Base-by-base conservation (phyloP, 1,140 invertebrate species). In the Drosophila fuyamai region DNA sequence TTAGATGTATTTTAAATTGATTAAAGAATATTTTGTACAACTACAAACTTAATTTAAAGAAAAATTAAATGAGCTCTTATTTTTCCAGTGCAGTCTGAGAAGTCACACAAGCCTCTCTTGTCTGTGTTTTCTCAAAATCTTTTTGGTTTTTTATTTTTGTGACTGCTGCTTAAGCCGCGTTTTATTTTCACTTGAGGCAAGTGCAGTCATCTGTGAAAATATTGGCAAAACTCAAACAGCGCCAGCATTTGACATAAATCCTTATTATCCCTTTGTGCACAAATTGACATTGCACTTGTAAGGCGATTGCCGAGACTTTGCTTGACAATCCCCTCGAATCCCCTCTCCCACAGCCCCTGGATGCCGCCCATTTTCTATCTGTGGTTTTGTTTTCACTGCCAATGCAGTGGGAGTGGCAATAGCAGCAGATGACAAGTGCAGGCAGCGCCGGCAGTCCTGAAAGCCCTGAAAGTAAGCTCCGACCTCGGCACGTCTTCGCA, bases 221-320 rank as follows among this genome's bases (percentile, higher is more conserved):
- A 82, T 82, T 82, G 79, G 79, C 79, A 79, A 82, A 82, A 82
- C 68, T 78, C 79, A 83, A 84, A 82, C 75, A 82, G 61, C 79
- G 55, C 79, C 57, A 83, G 81, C 76, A 76, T 83, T 84, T 84
- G 81, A 85, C 81, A 84, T 79, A 84, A 84, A 84, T 84, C 81
- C 81, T 84, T 84, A 84, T 84, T 84, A 84, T 84, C 81, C 81
- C 65, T 76, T 79, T 84, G 76, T 79, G 81, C 77, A 84, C 81
- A 84, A 84, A 84, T 84, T 84, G 81, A 84, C 81, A 84, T 77
- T 84, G 81, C 81, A 84, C 81, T 84, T 84, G 81, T 84, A 84
- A 84, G 76, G 63, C 76, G 81, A 83, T 83, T 83, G 80, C 71
- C 65, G 76, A 79, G 72, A 72, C 80, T 46, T 73, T 76, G 61